Evolutionary conservation across 2,888 invertebrate genomes (phyloP), one percentile per base, ranked within the genome.

Genomic region (Drosophila macrothrix): DNA sequence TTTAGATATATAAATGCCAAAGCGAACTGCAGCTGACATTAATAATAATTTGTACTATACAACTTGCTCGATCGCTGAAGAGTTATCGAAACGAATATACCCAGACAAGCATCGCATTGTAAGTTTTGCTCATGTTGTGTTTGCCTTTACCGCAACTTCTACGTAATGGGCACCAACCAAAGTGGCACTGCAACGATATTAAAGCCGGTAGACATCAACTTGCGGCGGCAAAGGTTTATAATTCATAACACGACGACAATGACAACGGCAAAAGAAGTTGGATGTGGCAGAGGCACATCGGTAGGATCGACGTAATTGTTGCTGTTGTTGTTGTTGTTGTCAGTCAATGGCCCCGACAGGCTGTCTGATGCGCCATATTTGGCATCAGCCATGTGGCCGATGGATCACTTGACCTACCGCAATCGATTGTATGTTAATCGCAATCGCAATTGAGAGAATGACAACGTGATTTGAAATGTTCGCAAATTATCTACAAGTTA

Each of bases 401-500:
- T 72, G 61, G 72, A 65, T 78, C 67, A 63, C 55, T 60, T 78
- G 78, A 78, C 78, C 78, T 78, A 72, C 78, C 78, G 59, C 81
- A 78, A 78, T 10, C 62, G 49, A 72, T 81, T 76, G 81, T 67
- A 78, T 76, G 81, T 78, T 78, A 67, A 74, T 56, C 56, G 10
- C 41, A 29, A 58, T 41, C 16, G 58, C 33, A 14, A 52, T 41
- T 14, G 6, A 28, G 25, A 19, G 43, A 63, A 4, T 35, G 49
- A 39, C 29, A 49, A 25, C 28, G 29, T 22, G 35, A 46, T 64
- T 54, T n/a, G 4, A 43, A 25, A 33, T 22, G 25, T 31, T 29
- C 10, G 5, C 4, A n/a, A n/a, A 28, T 55, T n/a, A 63, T n/a
- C 19, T 0, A 43, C 41, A 14, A 50, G 14, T 25, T n/a, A 35